phyloP scores from a whole-genome alignment of 2,797 vertebrate genomes.

The Chaetophractus vellerosus region DNA sequence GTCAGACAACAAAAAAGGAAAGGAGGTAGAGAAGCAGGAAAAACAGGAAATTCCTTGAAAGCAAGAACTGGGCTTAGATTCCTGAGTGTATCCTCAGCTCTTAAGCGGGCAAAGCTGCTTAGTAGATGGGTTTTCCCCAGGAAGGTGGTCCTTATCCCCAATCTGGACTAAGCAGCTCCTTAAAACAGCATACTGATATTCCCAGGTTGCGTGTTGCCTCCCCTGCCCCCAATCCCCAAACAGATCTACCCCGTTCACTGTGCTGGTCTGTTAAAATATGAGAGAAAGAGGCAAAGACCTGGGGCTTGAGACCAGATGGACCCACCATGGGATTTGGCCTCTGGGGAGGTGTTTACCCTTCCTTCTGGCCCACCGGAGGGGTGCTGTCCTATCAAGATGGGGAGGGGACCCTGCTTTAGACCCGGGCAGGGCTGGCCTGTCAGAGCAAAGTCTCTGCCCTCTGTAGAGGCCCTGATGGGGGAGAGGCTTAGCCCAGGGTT shows the following conservation, averaged over 20 bases:
- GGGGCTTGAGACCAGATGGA: neutral
- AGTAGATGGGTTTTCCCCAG: accelerated
- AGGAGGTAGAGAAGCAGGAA: neutral
- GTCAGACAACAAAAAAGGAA: neutral
- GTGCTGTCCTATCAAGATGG: neutral
- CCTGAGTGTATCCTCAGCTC: neutral
- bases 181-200: neutral
- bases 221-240: too few relatives aligned
- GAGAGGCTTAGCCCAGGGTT: neutral
- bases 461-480: neutral
- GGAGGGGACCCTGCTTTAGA: neutral
- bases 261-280: neutral
- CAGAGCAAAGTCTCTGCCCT: neutral
- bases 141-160: neutral
- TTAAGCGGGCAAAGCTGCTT: neutral
- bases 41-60: conserved; percentile 22
- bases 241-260: neutral
- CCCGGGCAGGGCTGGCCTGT: neutral
- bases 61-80: neutral
- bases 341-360: neutral
- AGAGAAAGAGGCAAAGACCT: neutral
- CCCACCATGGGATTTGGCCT: neutral
- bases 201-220: neutral
- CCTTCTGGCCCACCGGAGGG: neutral
- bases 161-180: neutral